A percentile compares a stretch with the other conserved stretches of the same genome.
phyloP scores from a whole-genome alignment of 2,888 invertebrate genomes.

The Creontiades dilutus region DNA sequence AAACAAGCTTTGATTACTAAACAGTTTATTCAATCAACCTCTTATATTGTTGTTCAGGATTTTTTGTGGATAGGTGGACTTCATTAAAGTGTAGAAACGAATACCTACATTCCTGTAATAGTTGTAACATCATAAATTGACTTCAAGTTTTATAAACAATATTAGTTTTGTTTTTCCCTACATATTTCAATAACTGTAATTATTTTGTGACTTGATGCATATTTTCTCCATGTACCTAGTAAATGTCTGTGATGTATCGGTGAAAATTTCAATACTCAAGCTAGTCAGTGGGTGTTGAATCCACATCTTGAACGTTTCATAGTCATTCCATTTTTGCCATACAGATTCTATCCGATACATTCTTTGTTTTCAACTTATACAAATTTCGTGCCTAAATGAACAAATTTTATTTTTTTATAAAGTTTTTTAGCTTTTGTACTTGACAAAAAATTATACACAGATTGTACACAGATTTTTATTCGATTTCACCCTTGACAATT shows the following conservation, averaged over 20 bases:
- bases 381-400: slow-evolving; percentile 46
- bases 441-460: background rate
- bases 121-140: no score
- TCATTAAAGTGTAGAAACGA: no score
- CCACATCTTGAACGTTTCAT: background rate
- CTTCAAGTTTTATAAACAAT: no score
- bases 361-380: background rate
- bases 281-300: slow-evolving; percentile 20
- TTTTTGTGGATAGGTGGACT: no score
- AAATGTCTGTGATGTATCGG: background rate
- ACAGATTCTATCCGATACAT: background rate
- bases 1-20: no score
- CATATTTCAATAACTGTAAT: background rate
- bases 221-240: background rate
- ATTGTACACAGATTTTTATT: background rate
- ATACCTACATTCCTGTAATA: no score
- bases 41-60: no score
- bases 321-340: slow-evolving; percentile 11
- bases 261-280: background rate
- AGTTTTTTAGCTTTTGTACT: slow-evolving; percentile 58
- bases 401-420: slow-evolving; percentile 54
- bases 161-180: no score
- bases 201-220: background rate
- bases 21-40: no score
- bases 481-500: background rate